These are phyloP conservation scores for Limnephilus rhombicus DNA, from an alignment of 2,888 invertebrate species.

Conservation along the genomic window DNA sequence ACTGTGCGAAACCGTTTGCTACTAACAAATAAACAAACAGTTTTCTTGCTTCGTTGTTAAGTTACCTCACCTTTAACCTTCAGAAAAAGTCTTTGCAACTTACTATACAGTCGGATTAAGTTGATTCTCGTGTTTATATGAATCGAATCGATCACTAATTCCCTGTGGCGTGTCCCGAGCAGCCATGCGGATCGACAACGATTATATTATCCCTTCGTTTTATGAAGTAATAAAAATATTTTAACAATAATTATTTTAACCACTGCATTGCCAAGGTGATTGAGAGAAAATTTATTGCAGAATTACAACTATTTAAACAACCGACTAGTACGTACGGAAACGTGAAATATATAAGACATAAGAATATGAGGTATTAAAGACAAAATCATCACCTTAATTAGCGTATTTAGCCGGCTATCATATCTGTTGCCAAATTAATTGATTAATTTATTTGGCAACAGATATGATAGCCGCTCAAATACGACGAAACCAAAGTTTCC, in stretches of 20 bases:
- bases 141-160: not conserved
- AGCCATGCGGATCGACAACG: not conserved
- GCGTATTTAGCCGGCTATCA: no score
- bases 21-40: not conserved
- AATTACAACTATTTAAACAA: not conserved
- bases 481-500: no score
- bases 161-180: not conserved
- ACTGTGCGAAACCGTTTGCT: not conserved
- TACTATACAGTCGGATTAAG: not conserved
- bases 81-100: not conserved
- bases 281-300: not conserved
- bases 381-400: no score
- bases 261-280: not conserved
- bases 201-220: not conserved
- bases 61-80: not conserved
- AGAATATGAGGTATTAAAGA: no score
- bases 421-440: no score
- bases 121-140: not conserved
- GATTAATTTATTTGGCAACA: no score
- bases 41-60: not conserved
- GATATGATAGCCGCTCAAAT: no score
- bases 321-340: not conserved
- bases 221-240: slow-evolving; percentile 1
- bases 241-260: not conserved
- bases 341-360: not conserved